Conservation (phyloP, 2,113 vertebrate species). For the Herpetotheres cachinnans region DNA sequence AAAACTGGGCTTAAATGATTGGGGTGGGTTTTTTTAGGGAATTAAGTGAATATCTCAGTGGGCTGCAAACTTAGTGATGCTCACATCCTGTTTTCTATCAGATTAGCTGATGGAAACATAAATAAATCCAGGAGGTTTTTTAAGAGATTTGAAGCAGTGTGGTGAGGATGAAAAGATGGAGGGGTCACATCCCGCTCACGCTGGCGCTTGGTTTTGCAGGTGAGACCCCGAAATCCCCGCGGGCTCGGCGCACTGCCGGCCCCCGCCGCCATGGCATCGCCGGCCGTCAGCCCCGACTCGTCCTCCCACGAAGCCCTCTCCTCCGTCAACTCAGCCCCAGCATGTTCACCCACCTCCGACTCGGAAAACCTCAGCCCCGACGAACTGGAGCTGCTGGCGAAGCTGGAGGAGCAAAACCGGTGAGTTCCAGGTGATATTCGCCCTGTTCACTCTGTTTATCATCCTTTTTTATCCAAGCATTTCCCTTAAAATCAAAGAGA, state of each 20-base stretch:
- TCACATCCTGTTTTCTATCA: background rate
- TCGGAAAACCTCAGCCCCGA: constrained; percentile 94
- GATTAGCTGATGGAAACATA: too few species aligned
- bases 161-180: background rate
- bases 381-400: constrained; percentile 92
- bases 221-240: background rate
- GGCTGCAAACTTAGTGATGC: fast-evolving
- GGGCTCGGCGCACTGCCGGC: background rate
- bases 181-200: fast-evolving
- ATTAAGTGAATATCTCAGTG: background rate
- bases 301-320: constrained; percentile 87
- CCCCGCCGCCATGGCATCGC: constrained; percentile 79
- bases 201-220: background rate
- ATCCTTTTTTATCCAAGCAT: fast-evolving
- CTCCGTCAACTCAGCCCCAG: constrained; percentile 78
- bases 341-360: constrained; percentile 83
- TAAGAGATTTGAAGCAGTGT: fast-evolving
- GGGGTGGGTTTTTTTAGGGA: background rate
- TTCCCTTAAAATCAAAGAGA: background rate
- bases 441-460: fast-evolving
- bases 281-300: constrained; percentile 89
- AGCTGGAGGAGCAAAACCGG: constrained; percentile 98
- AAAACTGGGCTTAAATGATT: background rate
- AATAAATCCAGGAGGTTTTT: too few species aligned
- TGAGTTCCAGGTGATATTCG: background rate